These are phyloP conservation scores for Brachionus plicatilis DNA, from an alignment of 1,140 invertebrate species.

Conservation along the genomic window DNA sequence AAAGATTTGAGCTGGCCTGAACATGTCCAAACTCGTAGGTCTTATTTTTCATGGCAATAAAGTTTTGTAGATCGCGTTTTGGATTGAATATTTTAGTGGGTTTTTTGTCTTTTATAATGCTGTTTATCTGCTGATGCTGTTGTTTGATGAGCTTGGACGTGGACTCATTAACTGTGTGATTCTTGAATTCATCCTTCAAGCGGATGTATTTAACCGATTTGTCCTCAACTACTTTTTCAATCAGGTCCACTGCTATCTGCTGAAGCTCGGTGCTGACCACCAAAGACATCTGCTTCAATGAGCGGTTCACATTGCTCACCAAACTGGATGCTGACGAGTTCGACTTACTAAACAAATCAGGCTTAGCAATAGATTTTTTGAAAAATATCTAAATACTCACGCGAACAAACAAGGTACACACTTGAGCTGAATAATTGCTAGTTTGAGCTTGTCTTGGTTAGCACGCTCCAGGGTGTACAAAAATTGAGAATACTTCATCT, in stretches of 20 bases:
- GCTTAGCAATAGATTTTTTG: neutral
- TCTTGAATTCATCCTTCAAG: constrained; percentile 27
- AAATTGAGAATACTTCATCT: constrained; percentile 40
- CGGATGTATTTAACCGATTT: constrained; percentile 36
- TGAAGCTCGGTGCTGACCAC: constrained; percentile 18
- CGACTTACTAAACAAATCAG: neutral
- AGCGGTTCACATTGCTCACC: neutral
- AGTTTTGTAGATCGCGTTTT: neutral
- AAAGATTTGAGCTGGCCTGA: neutral
- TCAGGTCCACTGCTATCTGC: constrained; percentile 18
- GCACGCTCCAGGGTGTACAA: constrained; percentile 31
- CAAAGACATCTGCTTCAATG: constrained; percentile 29
- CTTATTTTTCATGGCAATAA: constrained; percentile 21
- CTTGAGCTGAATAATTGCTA: constrained; percentile 34
- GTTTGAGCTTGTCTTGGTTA: constrained; percentile 34
- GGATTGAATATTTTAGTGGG: constrained; percentile 4
- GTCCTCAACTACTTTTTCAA: constrained; percentile 27
- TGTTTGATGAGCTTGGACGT: neutral
- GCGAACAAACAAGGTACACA: constrained; percentile 37
- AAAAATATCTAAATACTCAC: neutral
- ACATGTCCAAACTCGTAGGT: neutral
- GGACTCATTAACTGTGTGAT: neutral
- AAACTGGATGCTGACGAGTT: neutral
- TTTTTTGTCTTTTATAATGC: neutral
- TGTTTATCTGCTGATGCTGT: constrained; percentile 13